Conservation (phyloP, 2,888 invertebrate genomes). For the Himalopsyche tibetana region DNA sequence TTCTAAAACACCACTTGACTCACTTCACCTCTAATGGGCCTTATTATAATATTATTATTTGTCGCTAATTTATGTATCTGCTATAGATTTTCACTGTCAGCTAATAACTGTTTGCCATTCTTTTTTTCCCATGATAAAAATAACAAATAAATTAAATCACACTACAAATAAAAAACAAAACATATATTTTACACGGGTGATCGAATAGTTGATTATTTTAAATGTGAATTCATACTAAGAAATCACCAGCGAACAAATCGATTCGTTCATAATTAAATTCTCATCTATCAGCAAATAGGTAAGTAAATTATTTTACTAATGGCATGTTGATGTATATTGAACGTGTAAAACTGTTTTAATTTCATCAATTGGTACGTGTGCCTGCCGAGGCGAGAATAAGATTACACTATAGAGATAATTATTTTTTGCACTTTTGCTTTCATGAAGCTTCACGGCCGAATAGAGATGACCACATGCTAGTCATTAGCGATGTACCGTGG, state of each 20-base stretch:
- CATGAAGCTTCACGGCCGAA: conserved; percentile 50
- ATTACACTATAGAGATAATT: conserved; percentile 17
- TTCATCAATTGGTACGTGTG: neutral
- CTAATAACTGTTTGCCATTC: too few species aligned
- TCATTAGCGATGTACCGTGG: conserved; percentile 31
- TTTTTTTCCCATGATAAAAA: too few species aligned
- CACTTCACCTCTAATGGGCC: too few species aligned
- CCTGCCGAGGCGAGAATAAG: neutral
- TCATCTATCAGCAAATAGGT: neutral
- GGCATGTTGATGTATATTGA: neutral
- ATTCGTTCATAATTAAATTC: conserved; percentile 9
- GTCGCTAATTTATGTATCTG: too few species aligned
- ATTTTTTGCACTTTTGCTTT: conserved; percentile 54
- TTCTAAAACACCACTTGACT: too few species aligned
- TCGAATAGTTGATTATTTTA: too few species aligned
- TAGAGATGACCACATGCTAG: conserved; percentile 6
- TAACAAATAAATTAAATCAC: too few species aligned
- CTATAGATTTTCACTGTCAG: too few species aligned
- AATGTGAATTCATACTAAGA: neutral
- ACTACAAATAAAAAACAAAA: too few species aligned
- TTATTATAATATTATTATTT: too few species aligned
- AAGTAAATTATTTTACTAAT: conserved; percentile 28
- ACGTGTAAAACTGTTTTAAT: neutral
- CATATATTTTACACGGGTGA: too few species aligned
- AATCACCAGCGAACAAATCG: neutral